phyloP scores from a whole-genome alignment of 2,113 vertebrate genomes.

The Bubo bubo region DNA sequence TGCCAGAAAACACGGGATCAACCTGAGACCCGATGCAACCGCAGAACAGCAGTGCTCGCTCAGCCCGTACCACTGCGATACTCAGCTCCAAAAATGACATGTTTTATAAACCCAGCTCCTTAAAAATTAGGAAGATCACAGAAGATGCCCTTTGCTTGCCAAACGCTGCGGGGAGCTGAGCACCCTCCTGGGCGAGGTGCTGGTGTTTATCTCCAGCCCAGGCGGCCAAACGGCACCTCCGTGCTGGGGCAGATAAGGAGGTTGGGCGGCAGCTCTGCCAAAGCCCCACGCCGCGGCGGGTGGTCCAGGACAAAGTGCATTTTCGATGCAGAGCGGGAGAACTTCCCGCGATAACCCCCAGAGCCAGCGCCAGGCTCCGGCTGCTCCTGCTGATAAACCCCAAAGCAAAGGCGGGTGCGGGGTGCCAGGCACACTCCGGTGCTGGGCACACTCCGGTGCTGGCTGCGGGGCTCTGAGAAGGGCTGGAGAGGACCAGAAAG shows the following conservation, averaged over 20 bases:
- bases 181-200: fast-evolving
- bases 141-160: not conserved
- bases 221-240: not conserved
- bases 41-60: fast-evolving
- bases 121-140: fast-evolving
- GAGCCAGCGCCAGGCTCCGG: not conserved
- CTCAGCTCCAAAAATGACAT: not conserved
- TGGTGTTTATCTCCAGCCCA: not conserved
- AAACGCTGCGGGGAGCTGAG: not conserved
- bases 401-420: fast-evolving
- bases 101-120: not conserved
- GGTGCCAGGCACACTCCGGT: fast-evolving
- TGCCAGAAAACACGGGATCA: fast-evolving
- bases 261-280: not conserved
- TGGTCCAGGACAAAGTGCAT: fast-evolving
- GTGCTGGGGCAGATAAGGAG: not conserved
- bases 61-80: fast-evolving
- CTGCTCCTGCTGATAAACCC: conserved; percentile 12
- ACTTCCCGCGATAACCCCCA: not conserved
- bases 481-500: not conserved
- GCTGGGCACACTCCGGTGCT: not conserved
- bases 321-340: not conserved
- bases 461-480: fast-evolving
- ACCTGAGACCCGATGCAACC: fast-evolving
- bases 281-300: fast-evolving